Conservation (phyloP, 2,113 vertebrate genomes). For the Trogon melanurus region DNA sequence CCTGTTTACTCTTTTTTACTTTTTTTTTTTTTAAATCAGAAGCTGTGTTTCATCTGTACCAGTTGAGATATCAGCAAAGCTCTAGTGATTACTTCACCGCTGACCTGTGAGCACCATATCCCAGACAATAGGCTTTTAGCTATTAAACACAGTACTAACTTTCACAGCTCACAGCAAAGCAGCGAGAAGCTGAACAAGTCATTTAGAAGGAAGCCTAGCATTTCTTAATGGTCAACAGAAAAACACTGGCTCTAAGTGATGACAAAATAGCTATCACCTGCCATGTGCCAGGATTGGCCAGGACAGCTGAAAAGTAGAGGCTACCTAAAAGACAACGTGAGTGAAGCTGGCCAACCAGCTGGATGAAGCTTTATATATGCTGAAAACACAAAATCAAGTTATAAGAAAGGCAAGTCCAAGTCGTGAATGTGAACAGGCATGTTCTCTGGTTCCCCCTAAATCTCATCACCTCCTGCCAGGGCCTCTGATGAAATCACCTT, state of each 20-base stretch:
- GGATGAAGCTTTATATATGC: background rate
- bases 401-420: background rate
- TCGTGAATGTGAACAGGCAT: rapidly evolving
- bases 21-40: background rate
- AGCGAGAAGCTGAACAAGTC: background rate
- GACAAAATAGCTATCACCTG: background rate
- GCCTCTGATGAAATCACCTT: background rate
- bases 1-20: background rate
- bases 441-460: background rate
- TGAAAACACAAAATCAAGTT: background rate
- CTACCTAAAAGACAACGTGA: background rate
- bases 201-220: background rate
- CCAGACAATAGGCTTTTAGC: background rate
- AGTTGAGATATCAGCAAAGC: background rate
- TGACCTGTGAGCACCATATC: background rate
- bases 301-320: background rate
- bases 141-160: background rate
- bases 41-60: background rate
- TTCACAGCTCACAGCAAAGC: background rate
- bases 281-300: background rate
- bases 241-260: background rate
- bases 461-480: background rate
- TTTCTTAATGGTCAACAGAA: background rate
- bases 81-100: background rate
- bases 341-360: background rate